phyloP scores from a whole-genome alignment of 2,888 invertebrate genomes.

The Globia sparganii region DNA sequence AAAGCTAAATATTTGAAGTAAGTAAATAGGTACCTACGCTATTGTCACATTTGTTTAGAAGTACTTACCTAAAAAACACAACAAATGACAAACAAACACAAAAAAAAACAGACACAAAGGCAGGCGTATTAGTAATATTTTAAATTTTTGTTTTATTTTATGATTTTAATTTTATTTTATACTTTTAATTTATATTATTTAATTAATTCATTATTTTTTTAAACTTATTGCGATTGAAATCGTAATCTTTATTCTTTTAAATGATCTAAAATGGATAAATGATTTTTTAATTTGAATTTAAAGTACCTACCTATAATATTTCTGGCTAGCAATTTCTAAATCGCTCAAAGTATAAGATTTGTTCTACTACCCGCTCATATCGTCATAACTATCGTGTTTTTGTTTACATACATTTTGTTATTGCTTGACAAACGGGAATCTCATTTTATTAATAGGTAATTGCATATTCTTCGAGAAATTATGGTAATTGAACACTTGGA shows the following conservation, averaged over 20 bases:
- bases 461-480: neutral
- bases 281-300: no score
- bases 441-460: neutral
- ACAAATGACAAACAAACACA: no score
- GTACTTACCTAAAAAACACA: neutral
- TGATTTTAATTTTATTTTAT: no score
- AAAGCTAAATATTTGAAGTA: neutral
- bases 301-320: neutral
- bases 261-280: no score
- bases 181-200: no score
- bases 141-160: no score
- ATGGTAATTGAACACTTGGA: neutral
- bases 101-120: no score
- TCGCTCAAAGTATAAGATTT: neutral
- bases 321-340: neutral
- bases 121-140: no score
- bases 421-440: neutral
- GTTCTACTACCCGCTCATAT: constrained; percentile 30
- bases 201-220: no score
- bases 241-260: no score
- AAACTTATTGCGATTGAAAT: no score
- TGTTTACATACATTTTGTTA: constrained; percentile 41
- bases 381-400: neutral
- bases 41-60: neutral
- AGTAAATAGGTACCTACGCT: neutral